phyloP scores from a whole-genome alignment of 2,797 vertebrate species.

The Hydrocynus forskahlii region DNA sequence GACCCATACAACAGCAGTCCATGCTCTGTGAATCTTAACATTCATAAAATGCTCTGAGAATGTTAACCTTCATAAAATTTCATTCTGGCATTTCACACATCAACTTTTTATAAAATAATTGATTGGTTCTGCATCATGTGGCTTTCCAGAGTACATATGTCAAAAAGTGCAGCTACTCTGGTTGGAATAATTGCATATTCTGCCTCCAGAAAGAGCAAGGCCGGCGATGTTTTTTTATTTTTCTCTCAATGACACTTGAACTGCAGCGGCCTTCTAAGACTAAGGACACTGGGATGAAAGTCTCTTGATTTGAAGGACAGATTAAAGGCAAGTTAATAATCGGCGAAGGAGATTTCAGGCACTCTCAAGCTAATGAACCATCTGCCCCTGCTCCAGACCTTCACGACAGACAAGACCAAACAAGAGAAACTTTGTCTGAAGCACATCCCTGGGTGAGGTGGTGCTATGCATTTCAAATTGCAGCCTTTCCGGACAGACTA shows the following conservation, averaged over 20 bases:
- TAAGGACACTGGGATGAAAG: conserved; percentile 18
- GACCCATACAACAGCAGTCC: background rate
- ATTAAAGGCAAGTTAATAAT: conserved; percentile 42
- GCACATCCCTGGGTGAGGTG: conserved; percentile 6
- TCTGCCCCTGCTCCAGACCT: conserved; percentile 43
- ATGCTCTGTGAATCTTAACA: background rate
- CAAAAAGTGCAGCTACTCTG: background rate
- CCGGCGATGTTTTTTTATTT: background rate
- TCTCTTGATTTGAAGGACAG: conserved; percentile 8
- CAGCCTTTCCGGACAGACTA: conserved; percentile 37
- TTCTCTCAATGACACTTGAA: background rate
- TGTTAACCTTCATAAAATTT: conserved; percentile 1
- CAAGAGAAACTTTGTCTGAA: conserved; percentile 58
- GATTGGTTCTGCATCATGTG: background rate
- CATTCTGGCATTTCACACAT: background rate
- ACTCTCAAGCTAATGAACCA: conserved; percentile 51
- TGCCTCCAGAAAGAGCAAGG: background rate
- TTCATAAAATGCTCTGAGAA: conserved; percentile 2
- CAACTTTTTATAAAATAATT: conserved; percentile 2
- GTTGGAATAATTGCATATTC: background rate
- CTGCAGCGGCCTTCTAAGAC: conserved; percentile 4
- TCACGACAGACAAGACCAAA: conserved; percentile 39
- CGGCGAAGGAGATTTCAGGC: conserved; percentile 25
- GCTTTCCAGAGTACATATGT: background rate
- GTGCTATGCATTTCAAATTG: conserved; percentile 49